Evolutionary conservation across 2,113 vertebrate genomes (phyloP).

Genomic region (Synodontis membranacea): DNA sequence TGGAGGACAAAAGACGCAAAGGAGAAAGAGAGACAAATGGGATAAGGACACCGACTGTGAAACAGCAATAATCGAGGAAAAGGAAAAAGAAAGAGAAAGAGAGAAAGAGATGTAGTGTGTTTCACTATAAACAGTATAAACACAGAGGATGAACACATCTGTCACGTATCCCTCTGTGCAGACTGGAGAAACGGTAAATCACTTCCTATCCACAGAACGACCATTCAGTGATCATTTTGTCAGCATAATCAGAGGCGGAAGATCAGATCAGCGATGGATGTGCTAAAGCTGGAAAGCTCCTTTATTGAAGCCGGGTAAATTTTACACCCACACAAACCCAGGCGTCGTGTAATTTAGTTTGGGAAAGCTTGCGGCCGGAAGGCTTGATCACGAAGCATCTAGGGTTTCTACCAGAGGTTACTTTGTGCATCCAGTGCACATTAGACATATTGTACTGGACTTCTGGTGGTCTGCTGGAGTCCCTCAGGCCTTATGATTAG

Average conservation of each 20-base stretch:
- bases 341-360: slow-evolving; percentile 29
- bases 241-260: slow-evolving; percentile 47
- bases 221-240: slow-evolving; percentile 36
- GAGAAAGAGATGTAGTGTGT: not conserved
- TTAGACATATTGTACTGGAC: slow-evolving; percentile 32
- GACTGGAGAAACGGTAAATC: slow-evolving; percentile 42
- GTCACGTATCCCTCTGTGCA: slow-evolving; percentile 33
- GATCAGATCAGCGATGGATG: slow-evolving; percentile 47
- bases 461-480: slow-evolving; percentile 12
- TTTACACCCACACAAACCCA: slow-evolving; percentile 37
- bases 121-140: slow-evolving; percentile 26
- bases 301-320: slow-evolving; percentile 47
- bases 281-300: slow-evolving; percentile 13
- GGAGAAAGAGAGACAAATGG: slow-evolving; percentile 33
- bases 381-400: slow-evolving; percentile 24
- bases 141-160: slow-evolving; percentile 32
- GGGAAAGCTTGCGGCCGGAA: slow-evolving; percentile 12
- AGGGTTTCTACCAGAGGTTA: slow-evolving; percentile 1
- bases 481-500: not conserved
- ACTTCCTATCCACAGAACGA: slow-evolving; percentile 15
- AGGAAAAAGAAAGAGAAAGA: not conserved
- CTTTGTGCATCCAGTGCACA: slow-evolving; percentile 4
- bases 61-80: slow-evolving; percentile 31
- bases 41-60: not conserved
- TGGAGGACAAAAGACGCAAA: not conserved